These are phyloP conservation scores for Riparia riparia DNA, from an alignment of 2,113 vertebrate genomes.

Conservation along the genomic window DNA sequence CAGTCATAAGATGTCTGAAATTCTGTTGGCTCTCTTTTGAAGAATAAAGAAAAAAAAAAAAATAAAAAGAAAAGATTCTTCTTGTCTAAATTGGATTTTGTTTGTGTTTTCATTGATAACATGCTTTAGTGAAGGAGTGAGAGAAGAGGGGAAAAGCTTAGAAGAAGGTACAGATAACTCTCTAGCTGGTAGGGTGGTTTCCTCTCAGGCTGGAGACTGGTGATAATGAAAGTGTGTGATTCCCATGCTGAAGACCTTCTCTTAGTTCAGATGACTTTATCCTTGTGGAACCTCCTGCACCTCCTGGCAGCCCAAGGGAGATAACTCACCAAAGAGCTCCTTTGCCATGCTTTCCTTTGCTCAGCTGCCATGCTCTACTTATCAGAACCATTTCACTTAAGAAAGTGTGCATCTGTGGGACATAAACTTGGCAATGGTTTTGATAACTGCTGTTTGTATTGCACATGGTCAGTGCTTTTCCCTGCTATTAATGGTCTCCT, in stretches of 20 bases:
- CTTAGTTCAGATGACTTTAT: slow-evolving; percentile 51
- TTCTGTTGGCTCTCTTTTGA: background rate
- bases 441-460: slow-evolving; percentile 51
- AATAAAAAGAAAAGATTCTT: background rate
- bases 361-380: background rate
- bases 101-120: slow-evolving; percentile 24
- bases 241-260: background rate
- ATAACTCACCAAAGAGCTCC: slow-evolving; percentile 9
- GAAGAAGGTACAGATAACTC: background rate
- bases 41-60: background rate
- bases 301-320: background rate
- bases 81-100: background rate
- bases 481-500: slow-evolving; percentile 42
- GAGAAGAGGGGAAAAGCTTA: slow-evolving; percentile 16
- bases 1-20: background rate
- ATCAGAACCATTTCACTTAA: slow-evolving; percentile 4
- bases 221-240: slow-evolving; percentile 13
- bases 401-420: slow-evolving; percentile 12
- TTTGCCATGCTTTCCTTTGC: background rate
- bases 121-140: background rate
- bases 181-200: background rate
- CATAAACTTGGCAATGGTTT: slow-evolving; percentile 60
- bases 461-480: background rate
- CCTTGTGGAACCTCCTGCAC: slow-evolving; percentile 23
- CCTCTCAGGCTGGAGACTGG: background rate